Evolutionary conservation across 2,797 vertebrate species (phyloP), one percentile per base, ranked within the genome.

Genomic region (Liparis tanakae): DNA sequence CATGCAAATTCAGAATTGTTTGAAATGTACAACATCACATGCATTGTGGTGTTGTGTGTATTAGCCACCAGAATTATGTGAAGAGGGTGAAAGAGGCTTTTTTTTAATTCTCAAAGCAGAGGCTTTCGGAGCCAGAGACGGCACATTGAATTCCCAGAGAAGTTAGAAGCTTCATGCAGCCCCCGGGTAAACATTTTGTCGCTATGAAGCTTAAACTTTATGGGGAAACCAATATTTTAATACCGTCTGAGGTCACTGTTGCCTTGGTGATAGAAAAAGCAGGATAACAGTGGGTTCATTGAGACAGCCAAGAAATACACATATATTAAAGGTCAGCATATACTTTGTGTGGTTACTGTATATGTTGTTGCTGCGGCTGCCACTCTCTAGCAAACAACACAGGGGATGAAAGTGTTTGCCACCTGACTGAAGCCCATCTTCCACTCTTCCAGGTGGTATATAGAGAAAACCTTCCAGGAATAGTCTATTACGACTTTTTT

Each of bases 201-300:
- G 18, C 25, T 37, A 10, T 12, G 20, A 39, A 46, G 17, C 50
- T 41, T 36, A 12, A 48, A 46, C 41, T 55, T 56, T 50, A 10
- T 30, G 33, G 20, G 25, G 59, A n/a, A 86, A 71, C 10, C 61
- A 48, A 70, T 74, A 58, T 61, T 70, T 66, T n/a, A 50, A 51
- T 74, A 57, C 74, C 65, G 22, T 69, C 63, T 76, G 70, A 74
- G 50, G 72, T 78, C 64, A 33, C 72, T 79, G 89, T 93, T 91
- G 75, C 84, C 88, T 74, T 86, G 83, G 88, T 70, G 88, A 90
- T 83, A 43, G 72, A 48, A 30, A 58, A 56, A 65, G 70, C 72
- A 70, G 66, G 57, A 78, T 74, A 80, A 80, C 73, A 78, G 75
- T 67, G 54, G 80, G 50, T 84, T 88, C 79, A 89, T 70, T 87